Conservation (phyloP, 2,113 vertebrate species). For the Amphiprion ocellaris region DNA sequence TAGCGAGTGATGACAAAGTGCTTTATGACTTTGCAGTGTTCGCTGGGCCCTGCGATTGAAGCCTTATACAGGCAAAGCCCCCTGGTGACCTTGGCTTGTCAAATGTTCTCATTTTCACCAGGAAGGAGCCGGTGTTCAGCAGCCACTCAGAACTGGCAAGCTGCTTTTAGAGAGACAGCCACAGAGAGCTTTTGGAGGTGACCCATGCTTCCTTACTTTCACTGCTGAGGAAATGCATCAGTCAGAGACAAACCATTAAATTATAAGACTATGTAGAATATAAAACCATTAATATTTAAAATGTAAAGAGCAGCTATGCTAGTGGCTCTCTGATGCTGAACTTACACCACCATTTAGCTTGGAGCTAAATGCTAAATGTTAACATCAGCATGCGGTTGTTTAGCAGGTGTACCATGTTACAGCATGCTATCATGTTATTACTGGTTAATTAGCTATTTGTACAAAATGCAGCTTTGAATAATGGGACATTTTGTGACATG, state of each 20-base stretch:
- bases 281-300: constrained; percentile 9
- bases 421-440: not conserved
- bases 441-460: no score
- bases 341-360: not conserved
- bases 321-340: not conserved
- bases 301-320: not conserved
- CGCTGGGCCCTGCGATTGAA: constrained; percentile 66
- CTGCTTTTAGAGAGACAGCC: constrained; percentile 71
- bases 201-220: constrained; percentile 44
- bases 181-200: constrained; percentile 61
- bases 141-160: constrained; percentile 52
- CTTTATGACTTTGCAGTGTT: constrained; percentile 82
- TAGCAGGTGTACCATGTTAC: not conserved
- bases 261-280: constrained; percentile 1
- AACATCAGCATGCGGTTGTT: no score
- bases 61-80: constrained; percentile 74
- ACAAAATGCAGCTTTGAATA: no score
- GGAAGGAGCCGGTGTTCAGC: constrained; percentile 68
- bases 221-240: constrained; percentile 28
- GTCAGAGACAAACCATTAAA: constrained; percentile 13
- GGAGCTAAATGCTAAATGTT: constrained; percentile 1
- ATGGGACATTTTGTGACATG: not conserved
- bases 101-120: constrained; percentile 78
- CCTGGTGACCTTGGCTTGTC: constrained; percentile 79
- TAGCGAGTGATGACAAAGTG: constrained; percentile 85